These are phyloP conservation scores for Lethenteron reissneri DNA, from an alignment of 2,113 vertebrate genomes.

Conservation along the genomic window DNA sequence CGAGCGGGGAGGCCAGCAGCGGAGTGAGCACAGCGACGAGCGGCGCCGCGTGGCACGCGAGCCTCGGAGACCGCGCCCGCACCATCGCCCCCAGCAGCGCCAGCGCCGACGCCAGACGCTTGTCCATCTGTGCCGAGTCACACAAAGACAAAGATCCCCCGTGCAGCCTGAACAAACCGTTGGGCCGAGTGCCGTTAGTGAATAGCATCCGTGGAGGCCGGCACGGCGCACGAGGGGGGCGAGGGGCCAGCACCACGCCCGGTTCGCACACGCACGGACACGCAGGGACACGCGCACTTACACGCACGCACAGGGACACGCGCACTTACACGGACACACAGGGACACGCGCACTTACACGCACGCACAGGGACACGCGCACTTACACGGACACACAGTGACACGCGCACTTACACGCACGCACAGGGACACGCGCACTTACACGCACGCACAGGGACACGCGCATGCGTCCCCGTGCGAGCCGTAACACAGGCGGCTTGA, in stretches of 20 bases:
- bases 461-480: no score
- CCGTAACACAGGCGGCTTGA: no score
- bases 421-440: no score
- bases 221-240: not conserved
- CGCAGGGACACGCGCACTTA: no score
- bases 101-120: conserved; percentile 38
- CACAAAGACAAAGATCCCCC: not conserved
- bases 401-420: no score
- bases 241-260: accelerated
- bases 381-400: no score
- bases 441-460: no score
- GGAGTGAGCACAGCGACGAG: conserved; percentile 51
- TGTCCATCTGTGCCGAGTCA: conserved; percentile 37
- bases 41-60: conserved; percentile 54
- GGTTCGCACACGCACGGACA: no score
- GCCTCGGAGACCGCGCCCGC: conserved; percentile 32
- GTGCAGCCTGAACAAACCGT: not conserved
- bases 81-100: conserved; percentile 43
- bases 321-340: not conserved
- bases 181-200: no score
- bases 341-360: not conserved
- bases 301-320: no score
- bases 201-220: not conserved
- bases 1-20: conserved; percentile 57
- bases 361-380: not conserved